These are phyloP conservation scores for Rhinichthys klamathensis DNA, from an alignment of 2,113 vertebrate species.

Conservation along the genomic window DNA sequence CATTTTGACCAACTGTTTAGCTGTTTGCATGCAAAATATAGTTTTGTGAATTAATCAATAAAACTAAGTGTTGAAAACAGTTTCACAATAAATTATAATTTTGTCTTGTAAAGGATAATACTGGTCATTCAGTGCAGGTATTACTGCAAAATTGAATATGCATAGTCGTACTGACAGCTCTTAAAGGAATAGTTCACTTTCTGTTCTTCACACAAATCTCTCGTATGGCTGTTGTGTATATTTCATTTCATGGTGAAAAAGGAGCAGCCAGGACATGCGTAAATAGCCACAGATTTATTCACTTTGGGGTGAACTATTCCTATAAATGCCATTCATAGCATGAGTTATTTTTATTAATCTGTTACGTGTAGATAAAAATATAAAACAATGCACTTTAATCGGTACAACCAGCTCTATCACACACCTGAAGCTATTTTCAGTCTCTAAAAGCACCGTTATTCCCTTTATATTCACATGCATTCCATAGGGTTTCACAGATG, in stretches of 20 bases:
- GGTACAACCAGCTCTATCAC: neutral
- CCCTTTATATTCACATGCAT: constrained; percentile 30
- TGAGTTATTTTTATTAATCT: neutral
- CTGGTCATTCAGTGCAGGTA: neutral
- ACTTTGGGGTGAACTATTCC: neutral
- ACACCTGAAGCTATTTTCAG: constrained; percentile 24
- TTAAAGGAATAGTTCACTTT: neutral
- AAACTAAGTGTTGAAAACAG: neutral
- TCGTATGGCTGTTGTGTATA: neutral
- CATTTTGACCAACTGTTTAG: neutral
- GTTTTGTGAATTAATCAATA: neutral
- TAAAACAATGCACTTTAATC: constrained; percentile 29
- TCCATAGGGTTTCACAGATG: neutral
- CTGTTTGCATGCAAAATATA: constrained; percentile 3
- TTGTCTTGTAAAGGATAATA: neutral
- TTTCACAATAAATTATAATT: constrained; percentile 3
- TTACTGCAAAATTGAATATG: neutral
- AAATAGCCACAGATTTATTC: neutral
- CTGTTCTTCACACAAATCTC: neutral
- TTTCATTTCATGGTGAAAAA: neutral
- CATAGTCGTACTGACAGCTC: neutral
- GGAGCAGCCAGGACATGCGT: too few species aligned
- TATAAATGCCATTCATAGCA: neutral
- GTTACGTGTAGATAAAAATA: neutral
- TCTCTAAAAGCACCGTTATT: neutral